These are phyloP conservation scores for Drosophila tropicalis DNA, from an alignment of 1,140 invertebrate species.

Conservation along the genomic window DNA sequence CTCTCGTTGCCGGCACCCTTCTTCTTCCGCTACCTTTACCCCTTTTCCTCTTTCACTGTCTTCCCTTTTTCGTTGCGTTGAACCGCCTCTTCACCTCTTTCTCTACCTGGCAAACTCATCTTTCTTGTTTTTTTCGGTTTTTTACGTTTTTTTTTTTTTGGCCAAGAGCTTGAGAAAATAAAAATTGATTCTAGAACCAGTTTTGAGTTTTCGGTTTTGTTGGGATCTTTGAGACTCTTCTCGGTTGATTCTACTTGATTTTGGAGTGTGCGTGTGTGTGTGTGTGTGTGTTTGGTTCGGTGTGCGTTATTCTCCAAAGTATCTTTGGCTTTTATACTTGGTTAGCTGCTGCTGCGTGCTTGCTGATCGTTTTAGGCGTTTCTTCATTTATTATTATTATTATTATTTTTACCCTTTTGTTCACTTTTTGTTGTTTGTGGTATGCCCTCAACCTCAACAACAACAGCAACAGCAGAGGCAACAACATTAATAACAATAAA, in stretches of 20 bases:
- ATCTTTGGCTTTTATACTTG: conserved; percentile 21
- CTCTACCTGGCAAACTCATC: conserved; percentile 45
- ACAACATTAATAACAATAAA: conserved; percentile 4
- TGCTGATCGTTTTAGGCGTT: conserved; percentile 17
- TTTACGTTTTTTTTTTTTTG: conserved; percentile 34
- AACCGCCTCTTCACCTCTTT: neutral
- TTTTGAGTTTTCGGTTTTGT: conserved; percentile 22
- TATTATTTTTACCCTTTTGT: conserved; percentile 14
- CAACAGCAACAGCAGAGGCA: neutral
- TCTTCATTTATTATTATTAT: conserved; percentile 15
- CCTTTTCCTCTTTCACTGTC: conserved; percentile 10
- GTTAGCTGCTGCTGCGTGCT: conserved; percentile 7
- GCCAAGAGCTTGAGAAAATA: conserved; percentile 42
- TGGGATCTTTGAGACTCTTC: conserved; percentile 35
- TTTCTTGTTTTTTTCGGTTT: conserved; percentile 37
- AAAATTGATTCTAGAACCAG: conserved; percentile 33
- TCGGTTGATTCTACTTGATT: conserved; percentile 32
- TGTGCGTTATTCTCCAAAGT: conserved; percentile 19
- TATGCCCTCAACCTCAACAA: neutral
- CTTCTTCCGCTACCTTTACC: neutral
- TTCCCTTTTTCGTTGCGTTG: neutral
- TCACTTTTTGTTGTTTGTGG: neutral
- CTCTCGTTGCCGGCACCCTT: conserved; percentile 19
- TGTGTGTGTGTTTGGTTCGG: conserved; percentile 22
- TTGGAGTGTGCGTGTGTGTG: conserved; percentile 28